Percentiles rank a stretch among this genome's conserved stretches.
These are phyloP conservation scores for Acanthosoma haemorrhoidale DNA, from an alignment of 2,888 invertebrate genomes.

Conservation along the genomic window DNA sequence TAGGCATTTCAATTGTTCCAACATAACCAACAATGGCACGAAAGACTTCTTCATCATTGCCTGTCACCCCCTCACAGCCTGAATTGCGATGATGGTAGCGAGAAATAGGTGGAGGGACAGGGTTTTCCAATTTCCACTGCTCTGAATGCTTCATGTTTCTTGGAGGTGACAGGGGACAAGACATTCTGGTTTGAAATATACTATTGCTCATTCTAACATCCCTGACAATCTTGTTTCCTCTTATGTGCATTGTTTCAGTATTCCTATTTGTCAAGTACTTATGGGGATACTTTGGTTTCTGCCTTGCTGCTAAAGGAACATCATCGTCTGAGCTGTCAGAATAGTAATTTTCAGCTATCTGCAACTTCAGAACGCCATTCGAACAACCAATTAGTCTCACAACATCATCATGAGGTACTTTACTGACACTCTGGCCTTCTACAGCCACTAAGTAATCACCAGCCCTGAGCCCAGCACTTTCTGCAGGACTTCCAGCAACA, in stretches of 20 bases:
- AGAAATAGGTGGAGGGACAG: conserved; percentile 48
- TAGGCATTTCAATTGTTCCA: conserved; percentile 93
- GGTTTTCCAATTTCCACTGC: conserved; percentile 47
- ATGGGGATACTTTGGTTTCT: conserved; percentile 57
- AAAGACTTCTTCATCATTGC: conserved; percentile 42
- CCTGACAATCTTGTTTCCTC: conserved; percentile 51
- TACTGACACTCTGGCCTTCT: conserved; percentile 85
- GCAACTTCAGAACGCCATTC: conserved; percentile 72
- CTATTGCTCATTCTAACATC: conserved; percentile 52
- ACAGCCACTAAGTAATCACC: conserved; percentile 91
- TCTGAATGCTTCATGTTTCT: conserved; percentile 45
- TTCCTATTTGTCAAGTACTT: conserved; percentile 44
- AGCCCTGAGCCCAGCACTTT: conserved; percentile 80
- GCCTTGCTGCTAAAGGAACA: conserved; percentile 55
- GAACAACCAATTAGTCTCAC: conserved; percentile 85
- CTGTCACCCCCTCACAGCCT: conserved; percentile 43
- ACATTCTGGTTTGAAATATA: conserved; percentile 46
- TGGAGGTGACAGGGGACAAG: conserved; percentile 36
- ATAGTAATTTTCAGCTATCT: conserved; percentile 81
- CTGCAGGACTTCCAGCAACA: conserved; percentile 83
- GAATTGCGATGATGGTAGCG: conserved; percentile 42
- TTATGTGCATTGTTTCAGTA: conserved; percentile 45
- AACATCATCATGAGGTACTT: conserved; percentile 87
- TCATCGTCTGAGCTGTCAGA: conserved; percentile 81
- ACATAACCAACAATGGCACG: conserved; percentile 88